These are phyloP conservation scores for Tympanoctomys barrerae DNA, from an alignment of 2,797 vertebrate species.

Conservation along the genomic window DNA sequence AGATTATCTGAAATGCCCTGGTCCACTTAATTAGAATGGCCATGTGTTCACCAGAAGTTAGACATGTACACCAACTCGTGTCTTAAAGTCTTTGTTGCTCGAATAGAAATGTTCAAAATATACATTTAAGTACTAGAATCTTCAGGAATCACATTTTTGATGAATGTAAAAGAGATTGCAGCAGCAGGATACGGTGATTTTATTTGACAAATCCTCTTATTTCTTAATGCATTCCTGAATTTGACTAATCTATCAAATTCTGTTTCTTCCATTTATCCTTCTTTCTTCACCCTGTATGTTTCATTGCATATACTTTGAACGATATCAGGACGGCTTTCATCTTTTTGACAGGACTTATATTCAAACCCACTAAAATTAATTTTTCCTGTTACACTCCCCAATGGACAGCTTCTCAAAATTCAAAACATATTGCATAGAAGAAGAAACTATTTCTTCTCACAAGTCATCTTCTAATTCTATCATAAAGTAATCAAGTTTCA, in stretches of 20 bases:
- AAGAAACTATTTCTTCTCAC: conserved; percentile 54
- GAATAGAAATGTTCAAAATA: neutral
- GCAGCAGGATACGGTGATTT: neutral
- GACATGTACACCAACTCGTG: neutral
- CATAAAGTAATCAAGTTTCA: conserved; percentile 70
- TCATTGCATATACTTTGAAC: neutral
- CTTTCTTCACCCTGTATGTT: neutral
- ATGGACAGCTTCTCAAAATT: conserved; percentile 66
- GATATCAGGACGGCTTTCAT: neutral
- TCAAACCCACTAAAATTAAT: conserved; percentile 44
- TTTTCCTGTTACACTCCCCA: conserved; percentile 58
- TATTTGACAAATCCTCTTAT: neutral
- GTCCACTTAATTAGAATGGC: neutral
- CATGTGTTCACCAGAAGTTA: neutral
- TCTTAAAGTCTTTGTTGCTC: neutral
- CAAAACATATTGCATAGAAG: conserved; percentile 40
- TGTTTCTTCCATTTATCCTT: neutral
- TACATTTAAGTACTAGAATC: neutral
- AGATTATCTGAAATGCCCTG: neutral
- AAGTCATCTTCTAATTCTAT: conserved; percentile 75
- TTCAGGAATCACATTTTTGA: neutral
- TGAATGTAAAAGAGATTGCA: neutral
- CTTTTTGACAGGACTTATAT: conserved; percentile 50
- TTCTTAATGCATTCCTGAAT: neutral
- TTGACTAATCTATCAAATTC: neutral